phyloP scores from a whole-genome alignment of 2,113 vertebrate species.

The Lipotes vexillifer region DNA sequence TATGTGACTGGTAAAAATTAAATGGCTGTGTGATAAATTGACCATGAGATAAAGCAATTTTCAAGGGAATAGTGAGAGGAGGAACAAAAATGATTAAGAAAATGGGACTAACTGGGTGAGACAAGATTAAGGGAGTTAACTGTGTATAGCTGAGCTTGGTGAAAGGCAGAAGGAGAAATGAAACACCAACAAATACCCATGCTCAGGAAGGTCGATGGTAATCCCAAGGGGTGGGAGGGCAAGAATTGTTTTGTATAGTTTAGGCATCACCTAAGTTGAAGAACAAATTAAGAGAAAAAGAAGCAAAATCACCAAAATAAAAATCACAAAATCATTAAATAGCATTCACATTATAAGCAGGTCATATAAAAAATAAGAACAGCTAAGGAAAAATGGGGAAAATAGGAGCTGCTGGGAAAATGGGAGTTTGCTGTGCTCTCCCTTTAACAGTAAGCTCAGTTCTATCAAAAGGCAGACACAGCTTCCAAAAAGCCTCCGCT shows the following conservation, averaged over 20 bases:
- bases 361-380: neutral
- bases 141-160: conserved; percentile 53
- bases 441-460: neutral
- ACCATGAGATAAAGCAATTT: conserved; percentile 73
- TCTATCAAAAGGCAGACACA: neutral
- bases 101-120: conserved; percentile 69
- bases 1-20: conserved; percentile 66
- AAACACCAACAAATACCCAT: neutral
- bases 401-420: too few species aligned
- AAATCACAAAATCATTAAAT: neutral
- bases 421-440: neutral
- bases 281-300: neutral
- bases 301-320: neutral
- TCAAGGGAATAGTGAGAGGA: conserved; percentile 62
- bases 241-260: neutral
- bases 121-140: conserved; percentile 69
- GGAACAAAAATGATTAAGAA: conserved; percentile 71
- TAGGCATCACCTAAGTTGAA: neutral
- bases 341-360: neutral
- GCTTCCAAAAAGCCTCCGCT: neutral
- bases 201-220: neutral
- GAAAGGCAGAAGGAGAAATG: neutral
- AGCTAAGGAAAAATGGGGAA: neutral
- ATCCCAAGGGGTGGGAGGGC: neutral
- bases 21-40: conserved; percentile 72